A percentile compares a stretch with the other conserved stretches of the same genome.
Conservation (phyloP, 2,113 vertebrate species). For the Gymnobelideus leadbeateri region DNA sequence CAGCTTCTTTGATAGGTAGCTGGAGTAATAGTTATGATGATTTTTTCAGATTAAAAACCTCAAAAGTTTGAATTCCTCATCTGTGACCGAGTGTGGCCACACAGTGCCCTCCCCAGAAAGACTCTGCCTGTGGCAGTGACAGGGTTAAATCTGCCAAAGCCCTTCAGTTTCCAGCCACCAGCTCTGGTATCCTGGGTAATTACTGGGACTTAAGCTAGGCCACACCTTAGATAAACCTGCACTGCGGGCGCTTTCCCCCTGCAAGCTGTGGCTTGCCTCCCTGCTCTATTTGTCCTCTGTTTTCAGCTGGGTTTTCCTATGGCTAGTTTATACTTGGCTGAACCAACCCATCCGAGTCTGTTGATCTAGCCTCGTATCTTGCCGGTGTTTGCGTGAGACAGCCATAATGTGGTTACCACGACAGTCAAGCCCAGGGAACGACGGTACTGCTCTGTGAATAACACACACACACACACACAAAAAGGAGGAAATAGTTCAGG, state of each 20-base stretch:
- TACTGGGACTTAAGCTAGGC: constrained; percentile 92
- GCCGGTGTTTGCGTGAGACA: constrained; percentile 81
- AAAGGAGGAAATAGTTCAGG: constrained; percentile 54
- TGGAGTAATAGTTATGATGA: background rate
- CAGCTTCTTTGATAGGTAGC: background rate
- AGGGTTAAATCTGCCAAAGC: constrained; percentile 84
- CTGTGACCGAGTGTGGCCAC: background rate
- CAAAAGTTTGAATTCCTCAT: background rate
- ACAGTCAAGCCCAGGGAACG: constrained; percentile 37
- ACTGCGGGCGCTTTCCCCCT: constrained; percentile 91
- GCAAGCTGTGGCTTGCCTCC: constrained; percentile 94
- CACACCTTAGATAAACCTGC: constrained; percentile 99
- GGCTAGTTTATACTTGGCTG: constrained; percentile 85
- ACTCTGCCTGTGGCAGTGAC: constrained; percentile 64
- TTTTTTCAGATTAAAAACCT: background rate
- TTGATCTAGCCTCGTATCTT: constrained; percentile 85
- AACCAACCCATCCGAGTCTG: constrained; percentile 87
- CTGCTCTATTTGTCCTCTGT: constrained; percentile 84
- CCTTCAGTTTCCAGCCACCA: constrained; percentile 85
- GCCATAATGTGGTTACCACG: constrained; percentile 50
- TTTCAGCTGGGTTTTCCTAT: constrained; percentile 85
- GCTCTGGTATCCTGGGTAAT: constrained; percentile 90
- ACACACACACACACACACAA: constrained; percentile 4
- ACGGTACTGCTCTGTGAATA: constrained; percentile 70
- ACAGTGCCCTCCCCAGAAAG: constrained; percentile 11